phyloP scores from a whole-genome alignment of 2,797 vertebrate species.

The Hoplostethus mediterraneus region DNA sequence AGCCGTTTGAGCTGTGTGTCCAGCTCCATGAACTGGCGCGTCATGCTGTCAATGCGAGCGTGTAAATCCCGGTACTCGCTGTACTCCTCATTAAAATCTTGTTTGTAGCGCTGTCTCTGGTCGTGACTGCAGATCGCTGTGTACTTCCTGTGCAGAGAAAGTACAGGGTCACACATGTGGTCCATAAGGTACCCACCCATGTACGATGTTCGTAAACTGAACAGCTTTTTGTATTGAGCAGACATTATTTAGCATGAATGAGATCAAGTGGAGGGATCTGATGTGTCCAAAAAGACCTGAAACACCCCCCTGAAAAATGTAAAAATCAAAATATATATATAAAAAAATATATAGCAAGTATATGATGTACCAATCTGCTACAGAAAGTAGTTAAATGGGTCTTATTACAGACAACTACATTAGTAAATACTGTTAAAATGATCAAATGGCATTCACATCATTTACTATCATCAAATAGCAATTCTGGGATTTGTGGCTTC shows the following conservation, averaged over 20 bases:
- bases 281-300: too few species aligned
- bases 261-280: too few species aligned
- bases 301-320: too few species aligned
- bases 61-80: slow-evolving; percentile 92
- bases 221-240: background rate
- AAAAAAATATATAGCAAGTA: too few species aligned
- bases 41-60: slow-evolving; percentile 90
- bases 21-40: slow-evolving; percentile 90
- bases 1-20: slow-evolving; percentile 90
- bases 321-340: too few species aligned
- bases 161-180: background rate
- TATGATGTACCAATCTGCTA: too few species aligned
- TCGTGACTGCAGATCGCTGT: slow-evolving; percentile 83
- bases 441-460: too few species aligned
- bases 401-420: too few species aligned
- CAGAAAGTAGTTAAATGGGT: too few species aligned
- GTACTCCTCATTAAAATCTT: slow-evolving; percentile 94
- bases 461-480: too few species aligned
- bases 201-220: background rate
- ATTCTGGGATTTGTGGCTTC: too few species aligned
- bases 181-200: background rate
- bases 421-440: too few species aligned
- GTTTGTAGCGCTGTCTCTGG: slow-evolving; percentile 93
- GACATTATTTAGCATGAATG: background rate
- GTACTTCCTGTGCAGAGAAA: slow-evolving; percentile 85